Base-by-base conservation (phyloP, 2,888 invertebrate genomes). In the Tipula unca region DNA sequence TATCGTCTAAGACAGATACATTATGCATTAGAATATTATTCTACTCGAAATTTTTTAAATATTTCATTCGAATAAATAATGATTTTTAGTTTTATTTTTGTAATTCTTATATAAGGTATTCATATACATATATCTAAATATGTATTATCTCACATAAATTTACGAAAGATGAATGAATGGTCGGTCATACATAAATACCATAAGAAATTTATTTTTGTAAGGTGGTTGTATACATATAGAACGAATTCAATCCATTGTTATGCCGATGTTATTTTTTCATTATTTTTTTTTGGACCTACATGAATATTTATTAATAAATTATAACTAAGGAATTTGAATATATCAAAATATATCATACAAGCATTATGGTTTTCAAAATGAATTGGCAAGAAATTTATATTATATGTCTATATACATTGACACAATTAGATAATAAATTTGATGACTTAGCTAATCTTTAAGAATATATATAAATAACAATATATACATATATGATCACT, bases 131-230 rank as follows among this genome's bases (percentile, higher is more conserved):
- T 54, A 48, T 48, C 48, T 5, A 69, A 69, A 25, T 69, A 69
- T 69, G 69, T 69, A 69, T 69, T 25, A 69, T 69, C 69, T 69
- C 69, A 69, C 69, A 69, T 69, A 69, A 69, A 69, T 69, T 69
- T 69, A 69, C 25, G 25, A 69, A 69, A 69, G 69, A 69, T 69
- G 69, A 69, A 69, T 69, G 69, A 69, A 69, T 69, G 69, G 69
- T 69, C 69, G 25, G 69, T 69, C 69, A 69, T 69, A 69, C 69
- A 25, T 69, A 69, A 69, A 69, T 69, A 69, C 69, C 69, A 69
- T 69, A 69, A 10, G 69, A 69, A 69, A 69, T 69, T 69, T 69
- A 69, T 69, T 69, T 69, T 25, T 69, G 69, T 69, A 69, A 69
- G 69, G 69, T 69, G 69, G 25, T 69, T 69, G 20, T 48, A 48